Percentiles rank a stretch among this genome's conserved stretches.
These are phyloP conservation scores for Stenodera caucasica DNA, from an alignment of 2,888 invertebrate species.

Conservation along the genomic window DNA sequence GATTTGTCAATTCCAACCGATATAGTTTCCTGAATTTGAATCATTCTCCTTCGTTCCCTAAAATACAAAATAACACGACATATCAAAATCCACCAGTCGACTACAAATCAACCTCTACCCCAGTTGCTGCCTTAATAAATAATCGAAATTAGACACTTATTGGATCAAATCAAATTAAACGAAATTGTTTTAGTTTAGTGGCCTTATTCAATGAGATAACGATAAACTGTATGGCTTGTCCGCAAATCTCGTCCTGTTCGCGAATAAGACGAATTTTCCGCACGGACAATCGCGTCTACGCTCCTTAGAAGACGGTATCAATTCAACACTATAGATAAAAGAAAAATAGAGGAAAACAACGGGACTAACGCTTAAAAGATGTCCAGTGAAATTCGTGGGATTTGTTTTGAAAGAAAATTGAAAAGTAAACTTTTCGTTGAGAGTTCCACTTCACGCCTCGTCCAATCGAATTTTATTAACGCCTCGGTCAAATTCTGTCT, in stretches of 20 bases:
- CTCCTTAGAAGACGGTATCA: no score
- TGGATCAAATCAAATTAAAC: no score
- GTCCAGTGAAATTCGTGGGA: background rate
- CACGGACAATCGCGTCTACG: background rate
- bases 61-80: background rate
- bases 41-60: background rate
- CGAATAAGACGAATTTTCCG: background rate
- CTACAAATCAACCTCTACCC: background rate
- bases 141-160: background rate
- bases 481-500: conserved; percentile 4
- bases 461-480: conserved; percentile 1
- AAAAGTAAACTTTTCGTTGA: background rate
- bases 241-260: background rate
- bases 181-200: no score
- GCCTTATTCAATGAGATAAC: no score
- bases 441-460: background rate
- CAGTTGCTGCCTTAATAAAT: background rate
- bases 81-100: no score
- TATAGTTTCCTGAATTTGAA: background rate
- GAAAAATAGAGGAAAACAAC: no score
- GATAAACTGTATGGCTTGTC: no score
- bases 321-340: no score
- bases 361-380: background rate
- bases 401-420: background rate
- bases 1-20: conserved; percentile 1